phyloP scores from a whole-genome alignment of 2,113 vertebrate species.

The Eonycteris spelaea region DNA sequence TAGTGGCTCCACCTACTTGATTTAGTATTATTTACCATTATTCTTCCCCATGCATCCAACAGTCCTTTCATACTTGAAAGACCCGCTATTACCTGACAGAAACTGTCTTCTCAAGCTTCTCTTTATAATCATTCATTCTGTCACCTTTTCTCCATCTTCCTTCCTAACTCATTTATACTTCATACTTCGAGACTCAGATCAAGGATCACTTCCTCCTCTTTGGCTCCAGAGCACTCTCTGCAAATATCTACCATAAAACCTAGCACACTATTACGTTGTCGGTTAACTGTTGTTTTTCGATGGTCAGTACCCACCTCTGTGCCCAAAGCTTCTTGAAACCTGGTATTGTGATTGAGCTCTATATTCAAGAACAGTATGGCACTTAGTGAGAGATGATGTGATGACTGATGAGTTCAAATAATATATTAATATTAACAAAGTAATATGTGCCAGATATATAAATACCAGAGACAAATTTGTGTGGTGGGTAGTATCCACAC shows the following conservation, averaged over 20 bases:
- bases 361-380: neutral
- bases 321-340: neutral
- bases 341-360: neutral
- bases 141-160: neutral
- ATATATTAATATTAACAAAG: slow-evolving; percentile 15
- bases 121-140: neutral
- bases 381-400: neutral
- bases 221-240: neutral
- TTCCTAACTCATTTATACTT: neutral
- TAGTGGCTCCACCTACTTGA: neutral
- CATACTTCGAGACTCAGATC: neutral
- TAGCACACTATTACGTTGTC: neutral
- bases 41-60: neutral
- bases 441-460: neutral
- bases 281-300: neutral
- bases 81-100: neutral
- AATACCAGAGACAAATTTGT: slow-evolving; percentile 27
- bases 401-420: neutral
- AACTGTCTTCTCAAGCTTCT: neutral
- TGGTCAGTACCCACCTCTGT: neutral
- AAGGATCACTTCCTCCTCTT: neutral
- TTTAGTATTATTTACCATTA: slow-evolving; percentile 1
- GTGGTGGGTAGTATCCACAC: neutral
- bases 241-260: neutral
- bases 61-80: neutral